Evolutionary conservation across 1,140 invertebrate species (phyloP).

Genomic region (Helicoverpa zea): DNA sequence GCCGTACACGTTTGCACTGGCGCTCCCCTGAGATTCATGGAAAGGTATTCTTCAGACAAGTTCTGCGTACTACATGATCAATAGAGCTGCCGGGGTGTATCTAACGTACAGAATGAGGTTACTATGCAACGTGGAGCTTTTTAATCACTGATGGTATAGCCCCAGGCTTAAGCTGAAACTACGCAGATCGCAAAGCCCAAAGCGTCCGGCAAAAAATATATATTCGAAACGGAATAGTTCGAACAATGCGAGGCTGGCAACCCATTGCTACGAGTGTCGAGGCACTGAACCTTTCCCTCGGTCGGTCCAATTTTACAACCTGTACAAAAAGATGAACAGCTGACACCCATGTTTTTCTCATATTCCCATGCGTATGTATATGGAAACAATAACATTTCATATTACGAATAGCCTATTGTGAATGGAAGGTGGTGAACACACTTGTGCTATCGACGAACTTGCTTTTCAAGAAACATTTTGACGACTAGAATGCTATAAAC

Average conservation of each 20-base stretch:
- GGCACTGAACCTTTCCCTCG: background rate
- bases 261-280: background rate
- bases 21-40: background rate
- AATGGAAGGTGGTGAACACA: background rate
- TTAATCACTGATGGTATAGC: background rate
- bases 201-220: conserved; percentile 5
- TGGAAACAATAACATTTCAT: conserved; percentile 17
- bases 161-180: background rate
- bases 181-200: background rate
- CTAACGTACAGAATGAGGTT: background rate
- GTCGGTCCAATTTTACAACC: background rate
- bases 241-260: conserved; percentile 2
- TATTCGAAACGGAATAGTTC: background rate
- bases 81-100: background rate
- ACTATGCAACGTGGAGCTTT: background rate
- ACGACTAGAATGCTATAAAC: background rate
- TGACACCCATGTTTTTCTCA: conserved; percentile 21
- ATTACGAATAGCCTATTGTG: conserved; percentile 5
- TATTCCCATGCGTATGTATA: conserved; percentile 1
- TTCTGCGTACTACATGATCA: conserved; percentile 1
- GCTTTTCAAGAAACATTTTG: conserved; percentile 1
- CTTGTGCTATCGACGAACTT: background rate
- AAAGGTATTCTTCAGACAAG: background rate
- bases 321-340: conserved; percentile 11
- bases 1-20: conserved; percentile 1